phyloP scores from a whole-genome alignment of 2,888 invertebrate genomes.

The Ptilodon capucinus region DNA sequence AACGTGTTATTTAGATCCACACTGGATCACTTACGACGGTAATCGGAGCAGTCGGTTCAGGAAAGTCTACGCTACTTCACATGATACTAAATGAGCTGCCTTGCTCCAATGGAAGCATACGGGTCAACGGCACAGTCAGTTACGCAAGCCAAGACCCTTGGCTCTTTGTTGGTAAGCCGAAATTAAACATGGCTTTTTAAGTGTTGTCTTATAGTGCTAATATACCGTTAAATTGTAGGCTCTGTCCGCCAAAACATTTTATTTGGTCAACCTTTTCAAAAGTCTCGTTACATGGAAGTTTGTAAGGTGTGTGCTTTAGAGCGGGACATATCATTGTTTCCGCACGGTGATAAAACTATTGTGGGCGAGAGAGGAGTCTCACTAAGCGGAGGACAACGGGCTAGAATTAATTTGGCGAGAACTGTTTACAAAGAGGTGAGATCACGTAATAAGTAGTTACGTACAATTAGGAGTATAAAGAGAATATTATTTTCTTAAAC shows the following conservation, averaged over 20 bases:
- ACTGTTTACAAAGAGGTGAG: conserved; percentile 84
- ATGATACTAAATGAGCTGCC: conserved; percentile 90
- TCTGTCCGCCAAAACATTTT: conserved; percentile 96
- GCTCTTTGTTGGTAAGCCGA: conserved; percentile 85
- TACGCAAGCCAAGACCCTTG: conserved; percentile 94
- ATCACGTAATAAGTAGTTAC: not conserved
- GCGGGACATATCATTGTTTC: conserved; percentile 88
- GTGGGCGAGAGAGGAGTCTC: conserved; percentile 94
- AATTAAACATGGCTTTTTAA: not conserved
- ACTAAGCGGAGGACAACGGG: conserved; percentile 91
- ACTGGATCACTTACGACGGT: conserved; percentile 82
- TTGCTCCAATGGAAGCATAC: conserved; percentile 82
- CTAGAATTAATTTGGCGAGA: conserved; percentile 84
- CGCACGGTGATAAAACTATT: conserved; percentile 91
- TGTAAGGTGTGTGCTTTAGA: conserved; percentile 88
- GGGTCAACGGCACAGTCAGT: conserved; percentile 84
- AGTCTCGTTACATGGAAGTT: conserved; percentile 84
- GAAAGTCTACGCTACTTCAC: conserved; percentile 84
- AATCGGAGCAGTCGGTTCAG: conserved; percentile 83
- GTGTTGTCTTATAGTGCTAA: not conserved
- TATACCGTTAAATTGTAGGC: conserved; percentile 51
- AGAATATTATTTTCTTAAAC: not conserved
- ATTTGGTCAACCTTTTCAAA: conserved; percentile 89
- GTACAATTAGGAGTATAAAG: not conserved
- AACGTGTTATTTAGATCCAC: conserved; percentile 39